Base-by-base conservation (phyloP, 1,140 invertebrate genomes). In the Rhyzopertha dominica region DNA sequence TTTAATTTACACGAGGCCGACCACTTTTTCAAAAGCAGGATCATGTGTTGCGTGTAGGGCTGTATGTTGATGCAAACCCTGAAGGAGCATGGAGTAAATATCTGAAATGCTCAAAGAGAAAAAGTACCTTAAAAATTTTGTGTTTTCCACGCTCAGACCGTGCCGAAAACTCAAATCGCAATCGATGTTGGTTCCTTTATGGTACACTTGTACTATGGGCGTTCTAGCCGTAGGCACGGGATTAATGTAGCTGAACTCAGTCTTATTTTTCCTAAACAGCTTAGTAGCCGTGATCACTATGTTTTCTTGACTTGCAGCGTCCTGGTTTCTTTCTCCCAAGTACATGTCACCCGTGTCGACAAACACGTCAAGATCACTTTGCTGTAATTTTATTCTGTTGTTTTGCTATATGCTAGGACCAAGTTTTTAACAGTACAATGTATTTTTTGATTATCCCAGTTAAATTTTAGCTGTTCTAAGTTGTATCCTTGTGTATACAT, bases 81-180 rank as follows among this genome's bases (percentile, higher is more conserved):
- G 49, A 3, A 67, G 61, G 54, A 51, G 56, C n/a, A n/a, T n/a
- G n/a, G n/a, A n/a, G n/a, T n/a, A n/a, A n/a, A n/a, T n/a, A n/a
- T n/a, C n/a, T n/a, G n/a, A n/a, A n/a, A n/a, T n/a, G n/a, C n/a
- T n/a, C n/a, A n/a, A n/a, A n/a, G n/a, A 24, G 25, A 34, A 32
- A 9, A 30, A 49, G 28, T 66, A 74, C 69, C 56, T 66, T 24
- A 76, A 50, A 54, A 74, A 63, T 56, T 65, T 66, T 1, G 72
- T 72, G 52, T 78, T 78, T 59, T 76, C 71, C 13, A 74, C 69
- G 47, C 69, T 68, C 10, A 79, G 63, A 3, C 73, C 71, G 64
- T 74, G 73, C 20, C 66, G 61, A 43, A 79, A 77, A 0, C 75
- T 77, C 22, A 81, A 60, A 62, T 80, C 77, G 56, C 74, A 77